These are phyloP conservation scores for Patiria pectinifera DNA, from an alignment of 53 echinoderm and acorn worm species.

Conservation along the genomic window DNA sequence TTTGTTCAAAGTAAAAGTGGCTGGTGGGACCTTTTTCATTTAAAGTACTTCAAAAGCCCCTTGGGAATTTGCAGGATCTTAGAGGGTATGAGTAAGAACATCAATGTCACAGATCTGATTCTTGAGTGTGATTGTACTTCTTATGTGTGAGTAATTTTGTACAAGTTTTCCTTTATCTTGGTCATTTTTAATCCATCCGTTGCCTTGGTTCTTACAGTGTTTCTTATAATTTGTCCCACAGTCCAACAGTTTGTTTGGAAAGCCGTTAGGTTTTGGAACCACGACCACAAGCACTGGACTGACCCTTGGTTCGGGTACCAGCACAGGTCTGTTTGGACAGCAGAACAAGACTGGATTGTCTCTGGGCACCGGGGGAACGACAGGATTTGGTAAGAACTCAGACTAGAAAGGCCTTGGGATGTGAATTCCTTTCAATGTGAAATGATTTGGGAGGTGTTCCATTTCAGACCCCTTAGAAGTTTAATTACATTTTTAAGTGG, in stretches of 20 bases:
- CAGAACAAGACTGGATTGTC: slow-evolving; percentile 83
- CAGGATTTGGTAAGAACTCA: slow-evolving; percentile 77
- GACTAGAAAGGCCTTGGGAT: too few species aligned
- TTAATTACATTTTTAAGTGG: too few species aligned
- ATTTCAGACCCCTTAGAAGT: too few species aligned
- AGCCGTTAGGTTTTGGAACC: slow-evolving; percentile 78
- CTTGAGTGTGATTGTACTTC: too few species aligned
- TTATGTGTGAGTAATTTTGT: neutral
- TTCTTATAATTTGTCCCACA: neutral
- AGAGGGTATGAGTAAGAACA: too few species aligned
- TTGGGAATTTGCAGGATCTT: too few species aligned
- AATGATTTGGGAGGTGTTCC: neutral
- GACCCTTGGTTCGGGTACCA: slow-evolving; percentile 66
- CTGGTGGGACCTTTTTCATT: too few species aligned
- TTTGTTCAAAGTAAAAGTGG: too few species aligned
- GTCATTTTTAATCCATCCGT: neutral
- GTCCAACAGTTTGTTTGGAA: slow-evolving; percentile 75
- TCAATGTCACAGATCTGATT: too few species aligned
- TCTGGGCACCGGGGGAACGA: slow-evolving; percentile 75
- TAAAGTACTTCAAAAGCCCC: too few species aligned
- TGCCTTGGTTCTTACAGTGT: neutral
- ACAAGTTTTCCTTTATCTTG: neutral
- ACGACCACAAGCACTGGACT: slow-evolving; percentile 71
- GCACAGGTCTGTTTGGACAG: slow-evolving; percentile 77
- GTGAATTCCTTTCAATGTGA: neutral